Conservation (phyloP, 2,797 vertebrate species). For the Muraenolepis orangiensis region DNA sequence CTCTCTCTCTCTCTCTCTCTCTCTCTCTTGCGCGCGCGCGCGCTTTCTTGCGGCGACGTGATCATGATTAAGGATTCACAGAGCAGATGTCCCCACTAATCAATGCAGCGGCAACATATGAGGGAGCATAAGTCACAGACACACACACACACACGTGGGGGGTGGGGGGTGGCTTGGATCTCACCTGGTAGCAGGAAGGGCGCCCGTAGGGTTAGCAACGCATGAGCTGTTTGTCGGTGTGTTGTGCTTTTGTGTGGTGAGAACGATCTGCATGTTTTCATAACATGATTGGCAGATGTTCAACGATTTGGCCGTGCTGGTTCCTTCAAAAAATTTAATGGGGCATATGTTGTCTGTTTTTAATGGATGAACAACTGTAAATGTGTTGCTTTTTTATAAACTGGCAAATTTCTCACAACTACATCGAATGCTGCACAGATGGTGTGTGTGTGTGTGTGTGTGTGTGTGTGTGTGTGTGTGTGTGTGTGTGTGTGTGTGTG, state of each 20-base stretch:
- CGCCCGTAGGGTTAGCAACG: neutral
- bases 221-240: no score
- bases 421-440: neutral
- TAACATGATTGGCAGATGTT: neutral
- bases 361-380: no score
- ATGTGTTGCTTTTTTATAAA: neutral
- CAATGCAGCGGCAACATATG: constrained; percentile 26
- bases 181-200: constrained; percentile 5
- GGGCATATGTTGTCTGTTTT: no score
- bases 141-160: no score
- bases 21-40: no score
- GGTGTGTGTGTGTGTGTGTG: constrained; percentile 3
- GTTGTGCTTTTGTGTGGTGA: neutral
- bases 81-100: constrained; percentile 53
- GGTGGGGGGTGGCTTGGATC: constrained; percentile 2
- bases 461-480: constrained; percentile 3
- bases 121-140: constrained; percentile 18
- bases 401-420: neutral
- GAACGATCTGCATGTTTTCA: neutral
- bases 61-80: constrained; percentile 46
- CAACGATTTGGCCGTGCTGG: neutral
- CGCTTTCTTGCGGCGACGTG: constrained; percentile 42
- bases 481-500: constrained; percentile 14
- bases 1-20: no score
- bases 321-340: neutral